phyloP scores from a whole-genome alignment of 2,797 vertebrate species.

The Eupleurogrammus muticus region DNA sequence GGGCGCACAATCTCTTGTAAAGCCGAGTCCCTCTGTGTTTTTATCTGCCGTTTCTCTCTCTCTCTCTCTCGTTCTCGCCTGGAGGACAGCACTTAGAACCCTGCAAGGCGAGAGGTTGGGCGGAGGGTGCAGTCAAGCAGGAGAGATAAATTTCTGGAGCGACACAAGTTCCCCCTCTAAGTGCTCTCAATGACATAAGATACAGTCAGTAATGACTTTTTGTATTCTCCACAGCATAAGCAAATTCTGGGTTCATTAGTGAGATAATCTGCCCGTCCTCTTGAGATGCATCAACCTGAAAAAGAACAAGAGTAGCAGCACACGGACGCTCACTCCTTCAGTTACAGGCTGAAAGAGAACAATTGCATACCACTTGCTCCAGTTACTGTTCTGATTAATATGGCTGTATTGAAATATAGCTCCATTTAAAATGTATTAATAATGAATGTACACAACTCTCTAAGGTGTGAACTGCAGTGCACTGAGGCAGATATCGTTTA shows the following conservation, averaged over 20 bases:
- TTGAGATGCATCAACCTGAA: conserved; percentile 69
- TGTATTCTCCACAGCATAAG: conserved; percentile 75
- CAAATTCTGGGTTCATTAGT: conserved; percentile 78
- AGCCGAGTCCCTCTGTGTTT: conserved; percentile 29
- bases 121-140: conserved; percentile 53
- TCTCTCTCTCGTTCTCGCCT: conserved; percentile 17
- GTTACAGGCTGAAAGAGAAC: conserved; percentile 51
- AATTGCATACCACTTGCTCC: conserved; percentile 70
- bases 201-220: conserved; percentile 79
- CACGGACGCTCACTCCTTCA: conserved; percentile 35
- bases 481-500: conserved; percentile 18
- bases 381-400: conserved; percentile 59
- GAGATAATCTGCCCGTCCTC: conserved; percentile 77
- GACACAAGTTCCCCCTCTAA: conserved; percentile 76
- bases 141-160: conserved; percentile 78
- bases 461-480: conserved; percentile 23
- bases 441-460: conserved; percentile 29
- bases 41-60: conserved; percentile 26
- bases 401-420: conserved; percentile 41
- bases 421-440: conserved; percentile 61
- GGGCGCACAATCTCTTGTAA: conserved; percentile 23
- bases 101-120: conserved; percentile 51
- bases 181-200: conserved; percentile 81
- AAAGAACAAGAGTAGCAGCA: conserved; percentile 40
- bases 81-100: conserved; percentile 61